Base-by-base conservation (phyloP, 1,140 invertebrate genomes). In the Gryon sp. region DNA sequence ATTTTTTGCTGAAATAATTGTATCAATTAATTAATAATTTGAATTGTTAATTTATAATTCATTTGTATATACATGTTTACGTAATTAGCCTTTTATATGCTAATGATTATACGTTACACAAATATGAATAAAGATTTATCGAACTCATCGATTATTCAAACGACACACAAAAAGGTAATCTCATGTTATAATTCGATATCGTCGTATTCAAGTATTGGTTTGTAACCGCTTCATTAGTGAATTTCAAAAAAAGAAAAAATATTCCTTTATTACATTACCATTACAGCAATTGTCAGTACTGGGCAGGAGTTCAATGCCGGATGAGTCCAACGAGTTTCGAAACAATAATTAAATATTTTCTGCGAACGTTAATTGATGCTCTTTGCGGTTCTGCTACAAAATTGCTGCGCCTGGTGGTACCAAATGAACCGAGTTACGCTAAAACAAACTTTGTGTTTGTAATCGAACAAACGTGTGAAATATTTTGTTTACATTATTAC, bases 361-460 rank as follows among this genome's bases (percentile, higher is more conserved):
- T 53, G 59, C 48, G 43, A 63, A 40, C 46, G 69, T 63, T 73
- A 73, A 73, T 73, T 63, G 69, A 73, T 73, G 69, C 69, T 36
- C 69, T 73, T 63, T 62, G 69, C 48, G 69, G 59, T 41, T 50
- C 57, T 63, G 36, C 36, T 45, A 43, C 57, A 63, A 73, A 73
- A 73, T 73, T 73, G 50, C 59, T 55, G 34, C 45, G 57, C 69
- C 40, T 48, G 41, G n/a, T n/a, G n/a, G n/a, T 63, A 52, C 52
- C 43, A 63, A 73, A 73, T 73, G 59, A 73, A 73, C 48, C 57
- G 57, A 50, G 59, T 63, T 55, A 55, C 57, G 69, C 59, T 50
- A 73, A 73, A 72, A 72, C 68, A 72, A 73, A 73, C 46, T 62
- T 73, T 73, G 59, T 50, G 41, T 62, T 73, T 73, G 59, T 52